These are phyloP conservation scores for Actenoides hombroni DNA, from an alignment of 2,113 vertebrate species.

Conservation along the genomic window DNA sequence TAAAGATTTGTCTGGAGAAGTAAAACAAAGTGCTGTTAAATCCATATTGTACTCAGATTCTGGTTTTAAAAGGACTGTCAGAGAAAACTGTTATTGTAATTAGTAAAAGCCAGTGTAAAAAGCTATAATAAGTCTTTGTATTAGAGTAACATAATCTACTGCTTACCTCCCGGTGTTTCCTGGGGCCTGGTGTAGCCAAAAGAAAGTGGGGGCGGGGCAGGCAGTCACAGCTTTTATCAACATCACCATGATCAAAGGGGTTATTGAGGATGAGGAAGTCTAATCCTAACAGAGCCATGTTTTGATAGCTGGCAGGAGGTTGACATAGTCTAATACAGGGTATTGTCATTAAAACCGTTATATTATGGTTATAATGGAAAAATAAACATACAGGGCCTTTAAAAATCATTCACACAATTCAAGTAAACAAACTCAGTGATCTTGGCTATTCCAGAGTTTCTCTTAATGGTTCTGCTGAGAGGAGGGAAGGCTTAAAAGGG, in stretches of 20 bases:
- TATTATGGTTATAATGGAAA: conserved; percentile 43
- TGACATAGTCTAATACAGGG: conserved; percentile 43
- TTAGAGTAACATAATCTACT: background rate
- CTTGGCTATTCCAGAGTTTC: background rate
- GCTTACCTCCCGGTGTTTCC: background rate
- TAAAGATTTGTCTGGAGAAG: background rate
- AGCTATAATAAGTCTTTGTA: background rate
- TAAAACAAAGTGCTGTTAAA: background rate
- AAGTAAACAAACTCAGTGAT: conserved; percentile 34
- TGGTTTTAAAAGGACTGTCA: background rate
- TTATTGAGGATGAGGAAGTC: conserved; percentile 50
- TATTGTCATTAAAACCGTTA: conserved; percentile 29
- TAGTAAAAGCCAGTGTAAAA: background rate
- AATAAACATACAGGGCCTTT: conserved; percentile 42
- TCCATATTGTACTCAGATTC: background rate
- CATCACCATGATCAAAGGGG: conserved; percentile 24
- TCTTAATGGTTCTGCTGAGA: background rate
- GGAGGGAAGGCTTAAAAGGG: background rate
- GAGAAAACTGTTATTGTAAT: background rate
- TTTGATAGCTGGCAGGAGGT: conserved; percentile 53
- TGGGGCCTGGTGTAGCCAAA: background rate
- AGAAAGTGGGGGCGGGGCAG: conserved; percentile 2
- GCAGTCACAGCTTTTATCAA: conserved; percentile 24
- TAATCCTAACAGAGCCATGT: conserved; percentile 47
- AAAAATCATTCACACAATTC: conserved; percentile 48